A percentile compares a stretch with the other conserved stretches of the same genome.
phyloP scores from a whole-genome alignment of 2,797 vertebrate species.

The Helostoma temminkii region DNA sequence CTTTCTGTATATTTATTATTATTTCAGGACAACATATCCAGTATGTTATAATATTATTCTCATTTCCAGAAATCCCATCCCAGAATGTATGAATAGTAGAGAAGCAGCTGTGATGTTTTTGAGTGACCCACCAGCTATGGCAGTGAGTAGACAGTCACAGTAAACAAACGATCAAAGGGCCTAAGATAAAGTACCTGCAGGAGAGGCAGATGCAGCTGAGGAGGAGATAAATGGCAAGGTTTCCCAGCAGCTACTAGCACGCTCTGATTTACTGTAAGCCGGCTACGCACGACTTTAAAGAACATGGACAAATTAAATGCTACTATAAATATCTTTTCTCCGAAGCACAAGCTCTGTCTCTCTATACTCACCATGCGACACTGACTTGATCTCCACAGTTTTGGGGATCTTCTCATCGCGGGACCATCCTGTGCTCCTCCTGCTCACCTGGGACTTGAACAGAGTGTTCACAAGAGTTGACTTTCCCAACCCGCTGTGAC shows the following conservation, averaged over 20 bases:
- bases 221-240: conserved; percentile 16
- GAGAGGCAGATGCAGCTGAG: conserved; percentile 6
- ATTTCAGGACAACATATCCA: neutral
- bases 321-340: conserved; percentile 26
- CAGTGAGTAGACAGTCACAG: neutral
- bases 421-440: conserved; percentile 92
- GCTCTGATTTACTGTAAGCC: conserved; percentile 23
- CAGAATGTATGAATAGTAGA: neutral
- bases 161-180: conserved; percentile 8
- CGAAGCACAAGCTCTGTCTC: conserved; percentile 62
- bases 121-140: neutral
- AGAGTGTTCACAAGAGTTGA: conserved; percentile 96
- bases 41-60: neutral
- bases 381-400: conserved; percentile 96
- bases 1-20: neutral
- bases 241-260: conserved; percentile 19
- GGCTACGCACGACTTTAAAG: conserved; percentile 18
- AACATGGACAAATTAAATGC: conserved; percentile 27
- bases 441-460: conserved; percentile 98
- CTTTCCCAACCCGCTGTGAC: conserved; percentile 95
- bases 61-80: neutral
- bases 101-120: too few relatives aligned
- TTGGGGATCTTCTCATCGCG: conserved; percentile 98
- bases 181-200: conserved; percentile 13
- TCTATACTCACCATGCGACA: conserved; percentile 91